These are phyloP conservation scores for Lithophane ornitopus DNA, from an alignment of 2,888 invertebrate species.

Conservation along the genomic window DNA sequence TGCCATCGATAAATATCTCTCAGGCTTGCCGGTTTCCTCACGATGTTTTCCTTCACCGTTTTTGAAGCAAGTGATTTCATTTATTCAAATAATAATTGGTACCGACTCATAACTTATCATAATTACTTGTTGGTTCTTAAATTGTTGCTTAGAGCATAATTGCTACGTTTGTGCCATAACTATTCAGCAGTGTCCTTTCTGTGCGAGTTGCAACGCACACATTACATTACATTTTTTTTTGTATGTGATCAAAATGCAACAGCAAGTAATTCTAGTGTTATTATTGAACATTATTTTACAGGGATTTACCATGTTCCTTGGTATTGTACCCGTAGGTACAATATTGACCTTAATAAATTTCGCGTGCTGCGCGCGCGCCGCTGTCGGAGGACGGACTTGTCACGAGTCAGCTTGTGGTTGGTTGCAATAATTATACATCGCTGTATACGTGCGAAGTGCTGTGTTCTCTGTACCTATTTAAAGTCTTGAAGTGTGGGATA, in stretches of 20 bases:
- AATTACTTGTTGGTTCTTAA: not conserved
- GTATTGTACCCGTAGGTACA: slow-evolving; percentile 36
- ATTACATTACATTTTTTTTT: not conserved
- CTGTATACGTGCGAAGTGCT: slow-evolving; percentile 38
- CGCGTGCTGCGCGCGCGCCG: slow-evolving; percentile 63
- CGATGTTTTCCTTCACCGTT: no score
- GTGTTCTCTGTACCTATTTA: slow-evolving; percentile 9
- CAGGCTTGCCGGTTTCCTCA: no score
- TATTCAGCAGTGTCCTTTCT: no score
- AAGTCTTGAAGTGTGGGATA: slow-evolving; percentile 26
- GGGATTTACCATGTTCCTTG: not conserved
- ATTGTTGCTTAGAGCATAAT: not conserved
- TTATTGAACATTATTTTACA: not conserved
- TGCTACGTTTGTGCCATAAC: not conserved
- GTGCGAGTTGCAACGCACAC: not conserved
- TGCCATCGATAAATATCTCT: no score
- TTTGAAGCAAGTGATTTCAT: no score
- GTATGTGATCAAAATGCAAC: not conserved
- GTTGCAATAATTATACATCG: slow-evolving; percentile 59
- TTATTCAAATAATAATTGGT: no score
- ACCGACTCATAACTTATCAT: not conserved
- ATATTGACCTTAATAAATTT: slow-evolving; percentile 68
- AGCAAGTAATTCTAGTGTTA: not conserved
- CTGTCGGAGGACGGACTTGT: slow-evolving; percentile 75
- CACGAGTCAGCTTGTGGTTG: slow-evolving; percentile 72